Evolutionary conservation across 2,113 vertebrate species (phyloP).

Genomic region (Asarcornis scutulata): DNA sequence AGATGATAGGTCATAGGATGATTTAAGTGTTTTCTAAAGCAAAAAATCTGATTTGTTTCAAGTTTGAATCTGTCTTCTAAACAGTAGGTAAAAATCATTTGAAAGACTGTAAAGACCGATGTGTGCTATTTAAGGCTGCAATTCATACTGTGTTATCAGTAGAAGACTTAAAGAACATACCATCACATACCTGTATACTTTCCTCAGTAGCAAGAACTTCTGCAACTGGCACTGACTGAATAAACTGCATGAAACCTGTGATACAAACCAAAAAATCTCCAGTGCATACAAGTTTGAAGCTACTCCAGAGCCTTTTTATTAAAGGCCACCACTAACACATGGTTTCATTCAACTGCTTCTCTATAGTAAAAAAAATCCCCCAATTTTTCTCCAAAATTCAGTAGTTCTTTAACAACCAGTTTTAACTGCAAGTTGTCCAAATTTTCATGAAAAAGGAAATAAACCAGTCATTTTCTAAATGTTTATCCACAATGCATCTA

Average conservation of each 20-base stretch:
- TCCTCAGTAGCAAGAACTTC: conserved; percentile 97
- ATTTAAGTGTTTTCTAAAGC: background rate
- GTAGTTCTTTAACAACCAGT: background rate
- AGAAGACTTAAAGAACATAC: background rate
- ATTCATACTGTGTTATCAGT: background rate
- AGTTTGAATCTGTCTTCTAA: background rate
- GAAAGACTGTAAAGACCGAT: background rate
- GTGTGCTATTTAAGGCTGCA: background rate
- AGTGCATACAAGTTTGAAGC: background rate
- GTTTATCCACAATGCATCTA: background rate
- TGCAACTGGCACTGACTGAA: conserved; percentile 97
- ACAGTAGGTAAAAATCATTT: background rate
- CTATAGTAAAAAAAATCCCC: background rate
- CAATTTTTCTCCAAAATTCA: background rate
- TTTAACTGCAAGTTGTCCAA: background rate
- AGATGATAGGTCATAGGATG: background rate
- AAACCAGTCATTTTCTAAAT: background rate
- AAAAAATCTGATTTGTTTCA: background rate
- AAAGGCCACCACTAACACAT: background rate
- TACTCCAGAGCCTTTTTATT: background rate
- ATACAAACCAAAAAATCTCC: background rate
- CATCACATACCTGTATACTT: conserved; percentile 89
- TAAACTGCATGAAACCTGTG: conserved; percentile 98
- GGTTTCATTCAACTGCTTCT: background rate
- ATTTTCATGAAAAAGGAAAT: background rate